Evolutionary conservation across 1,140 invertebrate species (phyloP).

Genomic region (Caenorhabditis briggsae): DNA sequence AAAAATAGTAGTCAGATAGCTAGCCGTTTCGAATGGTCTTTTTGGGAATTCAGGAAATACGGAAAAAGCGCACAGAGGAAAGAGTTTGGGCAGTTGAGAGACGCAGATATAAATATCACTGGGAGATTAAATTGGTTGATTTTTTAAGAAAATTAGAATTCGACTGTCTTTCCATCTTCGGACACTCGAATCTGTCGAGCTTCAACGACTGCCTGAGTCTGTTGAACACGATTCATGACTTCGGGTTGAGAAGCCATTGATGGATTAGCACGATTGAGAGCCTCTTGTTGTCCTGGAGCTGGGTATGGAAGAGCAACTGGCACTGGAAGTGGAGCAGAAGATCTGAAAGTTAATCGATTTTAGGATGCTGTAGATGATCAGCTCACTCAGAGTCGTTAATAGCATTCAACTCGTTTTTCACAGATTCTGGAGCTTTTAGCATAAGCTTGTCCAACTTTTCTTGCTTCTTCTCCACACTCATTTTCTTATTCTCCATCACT

Average conservation of each 20-base stretch:
- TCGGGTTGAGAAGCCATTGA: slow-evolving; percentile 39
- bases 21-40: slow-evolving; percentile 19
- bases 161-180: slow-evolving; percentile 44
- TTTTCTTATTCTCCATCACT: slow-evolving; percentile 33
- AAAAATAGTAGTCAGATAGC: slow-evolving; percentile 29
- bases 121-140: not conserved
- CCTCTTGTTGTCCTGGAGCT: not conserved
- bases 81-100: slow-evolving; percentile 47
- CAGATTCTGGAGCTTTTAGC: slow-evolving; percentile 33
- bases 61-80: slow-evolving; percentile 9
- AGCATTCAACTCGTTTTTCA: slow-evolving; percentile 45
- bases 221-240: not conserved
- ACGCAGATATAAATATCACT: not conserved
- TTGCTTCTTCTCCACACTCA: slow-evolving; percentile 37
- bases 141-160: not conserved
- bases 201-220: slow-evolving; percentile 33
- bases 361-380: not conserved
- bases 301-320: not conserved
- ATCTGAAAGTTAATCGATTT: not conserved
- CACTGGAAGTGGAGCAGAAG: not conserved
- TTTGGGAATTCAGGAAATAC: not conserved
- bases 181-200: slow-evolving; percentile 37
- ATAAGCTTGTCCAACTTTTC: slow-evolving; percentile 36
- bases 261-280: slow-evolving; percentile 22
- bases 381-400: slow-evolving; percentile 31